Evolutionary conservation across 2,797 vertebrate genomes (phyloP).

Genomic region (Dendrocincla tyrannina): DNA sequence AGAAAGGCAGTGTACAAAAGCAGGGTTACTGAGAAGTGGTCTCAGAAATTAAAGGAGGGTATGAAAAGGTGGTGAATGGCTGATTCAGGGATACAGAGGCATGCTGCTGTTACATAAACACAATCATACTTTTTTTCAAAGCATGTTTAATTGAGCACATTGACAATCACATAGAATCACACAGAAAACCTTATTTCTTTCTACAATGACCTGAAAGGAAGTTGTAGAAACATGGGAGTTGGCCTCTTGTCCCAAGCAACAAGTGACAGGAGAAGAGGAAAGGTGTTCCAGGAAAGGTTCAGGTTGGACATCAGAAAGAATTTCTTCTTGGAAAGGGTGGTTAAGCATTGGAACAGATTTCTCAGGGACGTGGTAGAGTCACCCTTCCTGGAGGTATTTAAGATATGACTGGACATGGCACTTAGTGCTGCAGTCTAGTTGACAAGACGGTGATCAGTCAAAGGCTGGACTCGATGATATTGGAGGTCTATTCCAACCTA

Average conservation of each 20-base stretch:
- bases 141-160: background rate
- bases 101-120: background rate
- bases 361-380: background rate
- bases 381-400: background rate
- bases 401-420: rapidly evolving
- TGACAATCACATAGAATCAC: background rate
- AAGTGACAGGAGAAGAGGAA: background rate
- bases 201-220: background rate
- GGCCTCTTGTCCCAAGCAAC: background rate
- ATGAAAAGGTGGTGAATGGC: background rate
- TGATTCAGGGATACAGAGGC: background rate
- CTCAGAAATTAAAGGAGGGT: background rate
- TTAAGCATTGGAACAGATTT: background rate
- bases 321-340: background rate
- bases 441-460: background rate
- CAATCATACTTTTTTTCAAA: background rate
- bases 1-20: background rate
- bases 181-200: rapidly evolving
- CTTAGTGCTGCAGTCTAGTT: background rate
- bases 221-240: background rate
- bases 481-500: background rate
- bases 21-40: background rate
- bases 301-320: background rate
- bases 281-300: background rate
- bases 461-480: rapidly evolving